These are phyloP conservation scores for Leucoraja erinaceus DNA, from an alignment of 2,113 vertebrate genomes.

Conservation along the genomic window DNA sequence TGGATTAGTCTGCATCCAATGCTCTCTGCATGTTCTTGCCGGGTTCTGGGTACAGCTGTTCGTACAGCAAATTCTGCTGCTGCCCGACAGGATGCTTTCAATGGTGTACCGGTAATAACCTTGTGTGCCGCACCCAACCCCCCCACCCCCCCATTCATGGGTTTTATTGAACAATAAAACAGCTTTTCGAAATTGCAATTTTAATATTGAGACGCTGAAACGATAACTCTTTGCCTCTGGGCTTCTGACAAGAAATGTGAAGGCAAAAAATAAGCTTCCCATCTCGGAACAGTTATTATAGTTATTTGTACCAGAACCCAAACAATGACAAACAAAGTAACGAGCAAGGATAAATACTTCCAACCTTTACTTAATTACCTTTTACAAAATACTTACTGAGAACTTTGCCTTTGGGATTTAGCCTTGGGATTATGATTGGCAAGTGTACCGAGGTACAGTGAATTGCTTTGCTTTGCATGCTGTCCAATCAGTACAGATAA, in stretches of 20 bases:
- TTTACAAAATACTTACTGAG: not conserved
- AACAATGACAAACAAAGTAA: not conserved
- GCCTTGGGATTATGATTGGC: too few relatives aligned
- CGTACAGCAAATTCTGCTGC: too few relatives aligned
- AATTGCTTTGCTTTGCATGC: too few relatives aligned
- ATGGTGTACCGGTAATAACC: too few relatives aligned
- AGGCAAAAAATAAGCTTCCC: not conserved
- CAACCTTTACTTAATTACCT: not conserved
- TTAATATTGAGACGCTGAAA: not conserved
- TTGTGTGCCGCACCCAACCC: too few relatives aligned
- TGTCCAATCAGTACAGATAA: too few relatives aligned
- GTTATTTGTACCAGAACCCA: not conserved
- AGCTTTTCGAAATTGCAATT: not conserved
- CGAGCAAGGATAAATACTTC: not conserved
- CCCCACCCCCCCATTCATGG: too few relatives aligned
- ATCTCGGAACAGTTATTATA: not conserved
- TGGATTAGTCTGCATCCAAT: too few relatives aligned
- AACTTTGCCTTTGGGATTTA: not conserved
- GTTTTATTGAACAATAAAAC: not conserved
- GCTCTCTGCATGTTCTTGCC: too few relatives aligned
- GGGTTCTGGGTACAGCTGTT: too few relatives aligned
- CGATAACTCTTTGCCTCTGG: not conserved
- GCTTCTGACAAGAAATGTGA: not conserved
- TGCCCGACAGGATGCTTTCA: too few relatives aligned
- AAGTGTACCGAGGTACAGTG: too few relatives aligned